These are phyloP conservation scores for Hybos culiciformis DNA, from an alignment of 2,888 invertebrate species.

Conservation along the genomic window DNA sequence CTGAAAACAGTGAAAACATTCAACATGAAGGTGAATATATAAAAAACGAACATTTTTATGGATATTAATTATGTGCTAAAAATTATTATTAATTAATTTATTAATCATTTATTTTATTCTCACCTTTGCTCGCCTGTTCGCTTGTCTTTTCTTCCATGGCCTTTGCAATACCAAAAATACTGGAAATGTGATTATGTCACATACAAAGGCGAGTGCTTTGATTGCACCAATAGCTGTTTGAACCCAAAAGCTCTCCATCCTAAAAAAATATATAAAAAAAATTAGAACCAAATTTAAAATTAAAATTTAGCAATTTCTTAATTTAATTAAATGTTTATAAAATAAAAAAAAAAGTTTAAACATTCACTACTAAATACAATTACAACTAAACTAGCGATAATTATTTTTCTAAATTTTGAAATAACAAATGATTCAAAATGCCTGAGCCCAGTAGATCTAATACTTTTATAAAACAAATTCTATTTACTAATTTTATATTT, in stretches of 20 bases:
- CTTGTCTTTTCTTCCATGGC: conserved; percentile 71
- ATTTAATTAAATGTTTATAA: too few relatives aligned
- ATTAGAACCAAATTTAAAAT: conserved; percentile 5
- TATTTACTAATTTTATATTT: too few relatives aligned
- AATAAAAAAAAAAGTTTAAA: not conserved
- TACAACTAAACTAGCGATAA: not conserved
- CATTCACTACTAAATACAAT: not conserved
- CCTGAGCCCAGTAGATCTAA: too few relatives aligned
- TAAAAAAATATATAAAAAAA: conserved; percentile 28
- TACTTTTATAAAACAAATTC: too few relatives aligned
- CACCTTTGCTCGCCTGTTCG: conserved; percentile 67
- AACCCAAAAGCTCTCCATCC: conserved; percentile 53
- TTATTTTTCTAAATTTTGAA: not conserved
- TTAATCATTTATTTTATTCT: conserved; percentile 16
- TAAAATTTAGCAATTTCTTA: not conserved
- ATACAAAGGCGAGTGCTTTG: conserved; percentile 68
- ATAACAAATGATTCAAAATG: too few relatives aligned
- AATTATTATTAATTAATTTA: conserved; percentile 3
- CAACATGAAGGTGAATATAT: not conserved
- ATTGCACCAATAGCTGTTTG: conserved; percentile 62
- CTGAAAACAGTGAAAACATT: not conserved
- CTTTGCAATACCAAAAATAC: conserved; percentile 75
- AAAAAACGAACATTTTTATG: conserved; percentile 6
- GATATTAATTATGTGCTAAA: too few relatives aligned
- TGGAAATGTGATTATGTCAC: conserved; percentile 82